These are phyloP conservation scores for Conus betulinus DNA, from an alignment of 1,140 invertebrate species.

Conservation along the genomic window DNA sequence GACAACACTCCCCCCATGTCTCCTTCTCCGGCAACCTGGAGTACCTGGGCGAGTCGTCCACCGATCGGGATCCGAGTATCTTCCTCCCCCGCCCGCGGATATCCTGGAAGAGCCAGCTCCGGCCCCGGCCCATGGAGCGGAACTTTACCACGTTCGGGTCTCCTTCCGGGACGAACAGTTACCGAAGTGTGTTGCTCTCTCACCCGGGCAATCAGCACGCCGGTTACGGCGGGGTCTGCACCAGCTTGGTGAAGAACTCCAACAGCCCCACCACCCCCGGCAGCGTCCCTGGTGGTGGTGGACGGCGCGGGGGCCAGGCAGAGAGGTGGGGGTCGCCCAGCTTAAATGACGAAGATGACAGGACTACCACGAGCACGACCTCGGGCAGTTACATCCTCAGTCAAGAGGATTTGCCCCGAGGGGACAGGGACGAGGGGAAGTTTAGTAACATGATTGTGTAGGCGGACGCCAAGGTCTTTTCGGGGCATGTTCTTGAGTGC, in stretches of 20 bases:
- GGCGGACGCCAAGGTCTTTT: not conserved
- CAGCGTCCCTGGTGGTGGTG: not conserved
- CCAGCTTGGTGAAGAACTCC: slow-evolving; percentile 30
- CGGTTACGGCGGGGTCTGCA: slow-evolving; percentile 24
- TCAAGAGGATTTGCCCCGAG: slow-evolving; percentile 58
- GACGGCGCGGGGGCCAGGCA: not conserved
- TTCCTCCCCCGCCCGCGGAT: slow-evolving; percentile 15
- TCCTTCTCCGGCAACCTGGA: slow-evolving; percentile 33
- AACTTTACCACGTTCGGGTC: slow-evolving; percentile 18
- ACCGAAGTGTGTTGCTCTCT: slow-evolving; percentile 1
- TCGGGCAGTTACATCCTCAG: slow-evolving; percentile 71
- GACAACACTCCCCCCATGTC: slow-evolving; percentile 26
- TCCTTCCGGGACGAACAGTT: not conserved
- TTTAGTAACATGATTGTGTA: slow-evolving; percentile 46
- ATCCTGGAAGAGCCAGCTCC: not conserved
- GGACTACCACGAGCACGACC: slow-evolving; percentile 55
- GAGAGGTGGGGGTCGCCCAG: slow-evolving; percentile 20
- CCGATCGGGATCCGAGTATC: not conserved
- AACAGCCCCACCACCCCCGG: not conserved
- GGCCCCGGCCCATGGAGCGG: not conserved
- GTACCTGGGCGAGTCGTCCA: slow-evolving; percentile 30
- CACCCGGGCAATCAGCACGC: slow-evolving; percentile 3
- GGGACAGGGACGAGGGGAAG: slow-evolving; percentile 57
- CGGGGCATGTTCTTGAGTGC: not conserved
- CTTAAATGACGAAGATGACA: slow-evolving; percentile 61